Evolutionary conservation across 2,888 invertebrate species (phyloP), one percentile per base, ranked within the genome.

Genomic region (Apamea monoglypha): DNA sequence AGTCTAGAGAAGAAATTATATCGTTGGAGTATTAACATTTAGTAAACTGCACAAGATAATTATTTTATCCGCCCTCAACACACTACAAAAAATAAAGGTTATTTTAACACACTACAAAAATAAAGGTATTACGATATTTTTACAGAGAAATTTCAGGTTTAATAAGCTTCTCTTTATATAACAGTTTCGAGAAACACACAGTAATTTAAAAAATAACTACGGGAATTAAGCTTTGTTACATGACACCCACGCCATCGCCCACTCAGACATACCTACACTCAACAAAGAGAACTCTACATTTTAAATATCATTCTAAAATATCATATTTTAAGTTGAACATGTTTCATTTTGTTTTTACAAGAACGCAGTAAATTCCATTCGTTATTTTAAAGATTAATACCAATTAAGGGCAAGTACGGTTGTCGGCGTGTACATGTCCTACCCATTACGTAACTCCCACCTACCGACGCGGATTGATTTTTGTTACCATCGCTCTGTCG

Each of bases 361-460:
- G 61, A 76, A 40, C n/a, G 29, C 47, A 75, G 59, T 73, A 36
- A 76, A 50, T 63, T n/a, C 29, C 14, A 79, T 79, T 64, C 72
- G 53, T 82, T 86, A 89, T 89, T 91, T 88, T 90, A 83, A 88
- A 89, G 86, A 92, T 93, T 94, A 92, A 92, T 91, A 90, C 87
- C 91, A 94, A 95, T 96, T 94, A 95, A 89, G 89, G 85, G 88
- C 91, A 90, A 92, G 91, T 91, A 93, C 87, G 92, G 92, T 91
- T 93, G 92, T 89, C 91, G 90, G 92, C 92, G 91, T 91, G 90
- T 92, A 91, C 93, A 93, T 94, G 93, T 94, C 93, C 92, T 79
- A 83, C 88, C 92, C 92, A 94, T 97, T 96, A 96, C 95, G 94
- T 96, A 97, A 96, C 96, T 90, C 96, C 96, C 95, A 96, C 96